These are phyloP conservation scores for Pyrrhia umbra DNA, from an alignment of 2,888 invertebrate species.

Conservation along the genomic window DNA sequence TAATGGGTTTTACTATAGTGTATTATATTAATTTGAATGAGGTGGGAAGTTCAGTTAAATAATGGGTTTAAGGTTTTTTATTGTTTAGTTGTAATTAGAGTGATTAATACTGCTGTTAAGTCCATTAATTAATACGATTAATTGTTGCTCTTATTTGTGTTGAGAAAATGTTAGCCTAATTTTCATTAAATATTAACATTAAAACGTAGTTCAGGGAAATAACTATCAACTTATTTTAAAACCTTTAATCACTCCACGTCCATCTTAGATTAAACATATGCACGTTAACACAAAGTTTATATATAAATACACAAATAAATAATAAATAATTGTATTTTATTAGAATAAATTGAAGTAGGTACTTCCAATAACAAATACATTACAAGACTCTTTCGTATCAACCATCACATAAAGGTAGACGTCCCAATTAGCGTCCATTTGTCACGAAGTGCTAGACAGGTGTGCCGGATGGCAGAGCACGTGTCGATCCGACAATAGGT, in stretches of 20 bases:
- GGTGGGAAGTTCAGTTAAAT: slow-evolving; percentile 23
- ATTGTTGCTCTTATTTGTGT: not conserved
- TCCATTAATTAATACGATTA: not conserved
- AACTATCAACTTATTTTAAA: too few relatives aligned
- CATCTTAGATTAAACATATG: too few relatives aligned
- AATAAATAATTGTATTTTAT: too few relatives aligned
- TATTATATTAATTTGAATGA: slow-evolving; percentile 36
- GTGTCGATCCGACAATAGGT: slow-evolving; percentile 71
- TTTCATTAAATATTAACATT: too few relatives aligned
- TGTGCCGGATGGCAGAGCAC: slow-evolving; percentile 79
- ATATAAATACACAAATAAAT: not conserved
- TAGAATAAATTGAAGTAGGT: not conserved
- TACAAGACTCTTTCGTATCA: slow-evolving; percentile 17
- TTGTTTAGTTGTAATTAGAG: slow-evolving; percentile 3
- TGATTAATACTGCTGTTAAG: not conserved
- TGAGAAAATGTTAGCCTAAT: not conserved
- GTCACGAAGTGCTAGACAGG: slow-evolving; percentile 75
- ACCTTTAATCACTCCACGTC: too few relatives aligned
- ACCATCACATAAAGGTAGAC: slow-evolving; percentile 61
- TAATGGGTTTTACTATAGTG: slow-evolving; percentile 43
- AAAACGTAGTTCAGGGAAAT: too few relatives aligned
- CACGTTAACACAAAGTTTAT: too few relatives aligned
- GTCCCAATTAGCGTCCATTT: slow-evolving; percentile 69
- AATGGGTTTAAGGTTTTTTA: slow-evolving; percentile 31
- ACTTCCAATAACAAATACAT: not conserved